Conservation (phyloP, 2,888 invertebrate species). For the Adineta ricciae region DNA sequence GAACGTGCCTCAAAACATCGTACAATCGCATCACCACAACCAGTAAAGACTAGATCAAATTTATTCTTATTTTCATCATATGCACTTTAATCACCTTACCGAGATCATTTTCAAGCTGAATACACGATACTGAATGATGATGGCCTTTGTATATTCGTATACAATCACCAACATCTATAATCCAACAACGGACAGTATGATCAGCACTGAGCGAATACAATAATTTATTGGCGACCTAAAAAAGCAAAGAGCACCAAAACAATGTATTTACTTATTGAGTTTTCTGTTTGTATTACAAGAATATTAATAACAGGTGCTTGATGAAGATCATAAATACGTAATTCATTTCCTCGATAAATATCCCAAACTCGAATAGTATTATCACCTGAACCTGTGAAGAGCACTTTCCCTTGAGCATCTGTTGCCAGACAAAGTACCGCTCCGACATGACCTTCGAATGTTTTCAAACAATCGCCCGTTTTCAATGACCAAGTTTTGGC, state of each 20-base stretch:
- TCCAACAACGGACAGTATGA: constrained; percentile 53
- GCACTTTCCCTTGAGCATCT: constrained; percentile 46
- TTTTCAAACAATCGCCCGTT: constrained; percentile 45
- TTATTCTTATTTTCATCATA: not conserved
- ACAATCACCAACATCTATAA: constrained; percentile 53
- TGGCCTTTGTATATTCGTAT: constrained; percentile 52
- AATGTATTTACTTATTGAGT: constrained; percentile 35
- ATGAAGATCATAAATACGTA: constrained; percentile 50
- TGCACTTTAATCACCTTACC: constrained; percentile 41
- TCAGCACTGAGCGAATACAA: constrained; percentile 53
- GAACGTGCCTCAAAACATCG: constrained; percentile 52
- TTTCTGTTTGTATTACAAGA: constrained; percentile 45
- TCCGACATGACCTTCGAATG: constrained; percentile 49
- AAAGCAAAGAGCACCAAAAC: constrained; percentile 35
- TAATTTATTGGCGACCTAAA: constrained; percentile 50
- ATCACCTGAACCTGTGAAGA: constrained; percentile 53
- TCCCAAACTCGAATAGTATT: constrained; percentile 51
- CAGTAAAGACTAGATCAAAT: constrained; percentile 48
- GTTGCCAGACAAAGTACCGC: constrained; percentile 52
- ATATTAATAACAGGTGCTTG: constrained; percentile 50
- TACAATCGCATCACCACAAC: constrained; percentile 49
- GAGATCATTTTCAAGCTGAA: constrained; percentile 50
- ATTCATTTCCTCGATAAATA: constrained; percentile 47
- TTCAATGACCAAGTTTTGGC: constrained; percentile 50
- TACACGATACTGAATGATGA: constrained; percentile 51